These are phyloP conservation scores for Epsilonema sp. DNA, from an alignment of 2,888 invertebrate species.

Conservation along the genomic window DNA sequence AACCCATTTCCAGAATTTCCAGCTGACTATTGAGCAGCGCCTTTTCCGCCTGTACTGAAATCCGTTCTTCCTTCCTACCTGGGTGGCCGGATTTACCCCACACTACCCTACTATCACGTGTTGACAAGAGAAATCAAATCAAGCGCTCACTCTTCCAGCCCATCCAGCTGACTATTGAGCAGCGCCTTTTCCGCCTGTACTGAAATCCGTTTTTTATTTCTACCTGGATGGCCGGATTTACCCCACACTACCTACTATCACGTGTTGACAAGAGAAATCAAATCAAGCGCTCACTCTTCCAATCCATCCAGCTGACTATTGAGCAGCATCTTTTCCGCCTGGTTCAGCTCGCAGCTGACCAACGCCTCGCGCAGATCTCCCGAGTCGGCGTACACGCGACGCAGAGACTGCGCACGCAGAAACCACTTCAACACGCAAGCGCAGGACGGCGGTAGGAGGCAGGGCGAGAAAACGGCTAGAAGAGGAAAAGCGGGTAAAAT, in stretches of 20 bases:
- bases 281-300: not conserved
- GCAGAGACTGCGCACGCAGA: not conserved
- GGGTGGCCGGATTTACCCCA: too few species aligned
- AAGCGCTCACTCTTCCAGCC: not conserved
- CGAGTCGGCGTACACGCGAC: not conserved
- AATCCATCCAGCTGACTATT: not conserved
- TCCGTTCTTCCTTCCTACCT: not conserved
- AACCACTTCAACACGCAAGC: not conserved
- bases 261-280: not conserved
- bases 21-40: not conserved
- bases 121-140: not conserved
- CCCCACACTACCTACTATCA: not conserved
- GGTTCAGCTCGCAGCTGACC: too few species aligned
- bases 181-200: not conserved
- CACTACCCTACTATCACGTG: not conserved
- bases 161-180: not conserved
- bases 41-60: not conserved
- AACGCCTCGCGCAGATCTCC: too few species aligned
- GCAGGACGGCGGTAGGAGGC: not conserved
- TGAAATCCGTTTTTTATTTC: not conserved
- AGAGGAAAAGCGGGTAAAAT: too few species aligned
- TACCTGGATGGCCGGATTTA: too few species aligned
- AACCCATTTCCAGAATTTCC: not conserved
- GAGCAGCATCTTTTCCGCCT: not conserved
- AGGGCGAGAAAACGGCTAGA: slow-evolving; percentile 1